A percentile compares a stretch with the other conserved stretches of the same genome.
Evolutionary conservation across 2,888 invertebrate genomes (phyloP).

Genomic region (Drosophila falleni): DNA sequence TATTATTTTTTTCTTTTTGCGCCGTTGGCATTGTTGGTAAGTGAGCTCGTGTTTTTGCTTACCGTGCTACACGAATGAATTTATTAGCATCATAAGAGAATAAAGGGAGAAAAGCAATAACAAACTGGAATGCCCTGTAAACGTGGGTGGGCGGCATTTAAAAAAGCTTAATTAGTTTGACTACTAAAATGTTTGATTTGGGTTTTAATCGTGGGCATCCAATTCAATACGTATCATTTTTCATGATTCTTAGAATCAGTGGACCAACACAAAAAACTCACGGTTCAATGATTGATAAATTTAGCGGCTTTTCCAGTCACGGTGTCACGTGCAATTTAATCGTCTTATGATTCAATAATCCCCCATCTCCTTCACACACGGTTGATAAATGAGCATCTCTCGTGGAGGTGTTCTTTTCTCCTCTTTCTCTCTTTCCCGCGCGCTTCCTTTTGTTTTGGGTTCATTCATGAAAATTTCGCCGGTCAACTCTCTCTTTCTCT

Average conservation of each 20-base stretch:
- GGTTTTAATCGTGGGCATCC: conserved; percentile 45
- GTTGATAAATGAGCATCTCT: conserved; percentile 68
- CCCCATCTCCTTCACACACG: conserved; percentile 2
- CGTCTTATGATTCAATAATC: conserved; percentile 65
- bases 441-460: conserved; percentile 47
- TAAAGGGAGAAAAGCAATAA: conserved; percentile 3
- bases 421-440: conserved; percentile 7
- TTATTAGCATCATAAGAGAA: conserved; percentile 25
- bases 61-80: conserved; percentile 56
- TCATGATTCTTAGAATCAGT: conserved; percentile 47
- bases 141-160: conserved; percentile 60
- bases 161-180: conserved; percentile 46
- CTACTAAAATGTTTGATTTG: conserved; percentile 42
- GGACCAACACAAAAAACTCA: conserved; percentile 23
- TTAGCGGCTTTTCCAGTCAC: conserved; percentile 55
- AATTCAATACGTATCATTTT: conserved; percentile 63
- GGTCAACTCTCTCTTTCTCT: conserved; percentile 17
- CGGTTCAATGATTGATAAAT: conserved; percentile 52
- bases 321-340: conserved; percentile 81
- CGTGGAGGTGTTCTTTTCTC: conserved; percentile 11
- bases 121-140: conserved; percentile 1
- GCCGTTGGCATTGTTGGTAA: conserved; percentile 41
- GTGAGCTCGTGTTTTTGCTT: conserved; percentile 37
- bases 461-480: conserved; percentile 66
- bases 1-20: conserved; percentile 32